A percentile compares a stretch with the other conserved stretches of the same genome.
Conservation (phyloP, 1,140 invertebrate species). For the Brachionus paranguensis region DNA sequence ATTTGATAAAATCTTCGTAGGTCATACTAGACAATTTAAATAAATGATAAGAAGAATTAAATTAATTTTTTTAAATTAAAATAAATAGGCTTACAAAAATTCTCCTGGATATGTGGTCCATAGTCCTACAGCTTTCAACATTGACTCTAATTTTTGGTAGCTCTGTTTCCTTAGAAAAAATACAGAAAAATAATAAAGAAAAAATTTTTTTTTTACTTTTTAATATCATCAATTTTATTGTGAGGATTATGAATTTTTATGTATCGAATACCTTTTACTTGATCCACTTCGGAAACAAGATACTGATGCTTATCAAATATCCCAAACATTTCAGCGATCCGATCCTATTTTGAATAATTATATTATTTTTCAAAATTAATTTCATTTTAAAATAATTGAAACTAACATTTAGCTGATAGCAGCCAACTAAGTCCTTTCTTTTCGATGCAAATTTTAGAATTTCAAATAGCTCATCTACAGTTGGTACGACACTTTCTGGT, state of each 20-base stretch:
- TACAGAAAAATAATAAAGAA: neutral
- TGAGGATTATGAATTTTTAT: conserved; percentile 33
- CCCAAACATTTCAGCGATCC: neutral
- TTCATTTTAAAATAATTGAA: neutral
- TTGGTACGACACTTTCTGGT: neutral
- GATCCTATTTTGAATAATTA: neutral
- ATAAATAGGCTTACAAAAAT: neutral
- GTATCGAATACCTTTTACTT: neutral
- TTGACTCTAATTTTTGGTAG: neutral
- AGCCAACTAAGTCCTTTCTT: conserved; percentile 19
- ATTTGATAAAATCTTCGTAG: conserved; percentile 11
- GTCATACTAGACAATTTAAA: neutral
- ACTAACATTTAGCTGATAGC: neutral
- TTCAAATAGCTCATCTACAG: conserved; percentile 15
- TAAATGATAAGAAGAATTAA: neutral
- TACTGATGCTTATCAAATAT: conserved; percentile 19
- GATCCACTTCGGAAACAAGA: neutral
- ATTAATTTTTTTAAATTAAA: neutral
- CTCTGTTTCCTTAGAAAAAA: neutral
- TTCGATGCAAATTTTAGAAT: neutral
- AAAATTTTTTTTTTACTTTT: neutral
- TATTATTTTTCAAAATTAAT: neutral
- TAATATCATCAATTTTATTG: conserved; percentile 18
- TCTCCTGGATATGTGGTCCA: conserved; percentile 34
- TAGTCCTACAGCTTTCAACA: neutral